Conservation (phyloP, 2,113 vertebrate species). For the Helogale parvula region DNA sequence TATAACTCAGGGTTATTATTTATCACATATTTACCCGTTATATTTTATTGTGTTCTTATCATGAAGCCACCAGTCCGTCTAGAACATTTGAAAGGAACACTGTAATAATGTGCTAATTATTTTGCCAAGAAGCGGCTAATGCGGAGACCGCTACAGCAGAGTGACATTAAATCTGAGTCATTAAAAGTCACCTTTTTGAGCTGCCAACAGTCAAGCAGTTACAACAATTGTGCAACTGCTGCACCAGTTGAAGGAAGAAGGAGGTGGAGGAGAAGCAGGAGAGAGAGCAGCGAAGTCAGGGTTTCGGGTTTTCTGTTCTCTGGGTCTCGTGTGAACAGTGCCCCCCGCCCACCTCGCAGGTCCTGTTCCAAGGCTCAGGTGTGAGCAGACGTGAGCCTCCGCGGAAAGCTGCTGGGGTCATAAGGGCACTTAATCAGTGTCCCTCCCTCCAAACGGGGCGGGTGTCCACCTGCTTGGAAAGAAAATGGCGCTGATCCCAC, state of each 20-base stretch:
- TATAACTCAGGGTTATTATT: not conserved
- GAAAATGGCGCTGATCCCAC: not conserved
- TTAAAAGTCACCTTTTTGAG: not conserved
- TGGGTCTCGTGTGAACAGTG: not conserved
- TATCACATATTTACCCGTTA: not conserved
- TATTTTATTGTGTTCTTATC: slow-evolving; percentile 30
- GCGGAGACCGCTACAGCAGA: not conserved
- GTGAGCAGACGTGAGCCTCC: not conserved
- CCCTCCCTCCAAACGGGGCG: not conserved
- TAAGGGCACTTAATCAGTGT: not conserved
- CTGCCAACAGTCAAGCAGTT: not conserved
- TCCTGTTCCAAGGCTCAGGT: not conserved
- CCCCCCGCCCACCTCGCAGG: not conserved
- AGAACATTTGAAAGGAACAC: slow-evolving; percentile 18
- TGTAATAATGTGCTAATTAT: slow-evolving; percentile 47
- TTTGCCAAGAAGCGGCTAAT: slow-evolving; percentile 38
- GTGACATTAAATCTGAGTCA: not conserved
- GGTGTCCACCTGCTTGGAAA: not conserved
- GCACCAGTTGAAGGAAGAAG: no score
- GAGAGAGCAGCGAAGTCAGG: not conserved
- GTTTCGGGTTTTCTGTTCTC: not conserved
- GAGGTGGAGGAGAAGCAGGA: rapidly evolving
- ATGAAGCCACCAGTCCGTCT: not conserved
- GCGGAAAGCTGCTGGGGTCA: not conserved
- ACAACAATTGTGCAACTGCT: not conserved